phyloP scores from a whole-genome alignment of 2,113 vertebrate species.

The Asarcornis scutulata region DNA sequence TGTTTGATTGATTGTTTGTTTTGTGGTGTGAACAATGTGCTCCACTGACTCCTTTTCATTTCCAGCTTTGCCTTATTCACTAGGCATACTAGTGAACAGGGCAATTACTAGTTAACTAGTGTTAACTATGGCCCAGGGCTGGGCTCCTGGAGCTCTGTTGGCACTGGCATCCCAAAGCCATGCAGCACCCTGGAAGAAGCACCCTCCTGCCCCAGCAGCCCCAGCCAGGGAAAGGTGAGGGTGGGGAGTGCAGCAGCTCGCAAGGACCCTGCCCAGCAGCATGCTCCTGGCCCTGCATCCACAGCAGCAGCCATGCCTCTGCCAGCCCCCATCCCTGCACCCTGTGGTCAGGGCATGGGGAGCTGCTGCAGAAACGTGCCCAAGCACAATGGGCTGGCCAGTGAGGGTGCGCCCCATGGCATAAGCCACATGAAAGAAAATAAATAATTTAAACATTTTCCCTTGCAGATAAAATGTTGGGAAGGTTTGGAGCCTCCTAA shows the following conservation, averaged over 20 bases:
- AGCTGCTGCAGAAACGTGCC: accelerated
- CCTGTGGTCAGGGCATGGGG: neutral
- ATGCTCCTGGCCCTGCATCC: neutral
- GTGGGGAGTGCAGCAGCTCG: neutral
- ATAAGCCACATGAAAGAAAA: neutral
- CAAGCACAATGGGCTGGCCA: accelerated
- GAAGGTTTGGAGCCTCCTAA: conserved; percentile 35
- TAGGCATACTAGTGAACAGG: too few relatives aligned
- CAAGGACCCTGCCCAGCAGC: neutral
- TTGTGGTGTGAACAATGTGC: neutral
- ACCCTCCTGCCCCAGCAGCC: neutral
- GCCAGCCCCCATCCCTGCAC: neutral
- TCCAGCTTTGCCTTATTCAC: neutral
- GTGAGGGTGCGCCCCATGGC: neutral
- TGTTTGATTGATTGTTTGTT: neutral
- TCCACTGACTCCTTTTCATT: neutral
- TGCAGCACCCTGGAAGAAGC: accelerated
- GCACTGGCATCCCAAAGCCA: neutral
- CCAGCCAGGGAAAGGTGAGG: too few relatives aligned
- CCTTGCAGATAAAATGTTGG: conserved; percentile 19
- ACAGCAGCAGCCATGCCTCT: accelerated
- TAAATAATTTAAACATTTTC: neutral
- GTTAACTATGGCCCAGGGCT: neutral
- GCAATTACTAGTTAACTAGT: too few relatives aligned
- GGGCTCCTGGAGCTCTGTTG: neutral